Conservation (phyloP, 2,797 vertebrate genomes). For the Lepidocolaptes lacrymiger region DNA sequence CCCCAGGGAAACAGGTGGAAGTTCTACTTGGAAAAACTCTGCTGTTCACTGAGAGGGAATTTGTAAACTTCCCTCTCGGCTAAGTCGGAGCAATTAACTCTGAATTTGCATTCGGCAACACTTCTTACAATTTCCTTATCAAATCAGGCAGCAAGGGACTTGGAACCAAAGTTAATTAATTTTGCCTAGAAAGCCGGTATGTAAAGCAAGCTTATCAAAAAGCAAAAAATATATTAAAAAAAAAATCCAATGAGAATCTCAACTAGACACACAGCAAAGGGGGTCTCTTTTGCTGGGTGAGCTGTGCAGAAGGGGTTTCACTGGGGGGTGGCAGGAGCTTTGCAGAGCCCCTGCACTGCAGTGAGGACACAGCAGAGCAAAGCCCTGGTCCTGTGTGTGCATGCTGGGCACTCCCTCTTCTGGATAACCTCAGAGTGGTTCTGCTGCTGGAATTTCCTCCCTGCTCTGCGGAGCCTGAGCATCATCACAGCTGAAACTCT, state of each 20-base stretch:
- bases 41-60: neutral
- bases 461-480: too few relatives aligned
- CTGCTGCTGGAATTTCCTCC: neutral
- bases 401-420: constrained; percentile 57
- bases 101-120: neutral
- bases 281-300: neutral
- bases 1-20: neutral
- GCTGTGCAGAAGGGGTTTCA: neutral
- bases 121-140: neutral
- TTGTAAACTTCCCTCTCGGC: neutral
- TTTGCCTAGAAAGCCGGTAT: neutral
- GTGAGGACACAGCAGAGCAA: neutral
- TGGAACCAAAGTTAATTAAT: neutral
- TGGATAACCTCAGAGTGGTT: neutral
- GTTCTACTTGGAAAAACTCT: neutral
- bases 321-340: neutral
- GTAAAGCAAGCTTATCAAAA: neutral
- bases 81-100: neutral
- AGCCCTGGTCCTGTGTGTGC: fast-evolving
- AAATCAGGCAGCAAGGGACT: neutral
- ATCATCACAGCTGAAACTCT: neutral
- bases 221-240: neutral
- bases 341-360: neutral
- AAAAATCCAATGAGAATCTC: neutral
- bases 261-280: neutral